Evolutionary conservation across 2,888 invertebrate genomes (phyloP).

Genomic region (Venusia cambrica): DNA sequence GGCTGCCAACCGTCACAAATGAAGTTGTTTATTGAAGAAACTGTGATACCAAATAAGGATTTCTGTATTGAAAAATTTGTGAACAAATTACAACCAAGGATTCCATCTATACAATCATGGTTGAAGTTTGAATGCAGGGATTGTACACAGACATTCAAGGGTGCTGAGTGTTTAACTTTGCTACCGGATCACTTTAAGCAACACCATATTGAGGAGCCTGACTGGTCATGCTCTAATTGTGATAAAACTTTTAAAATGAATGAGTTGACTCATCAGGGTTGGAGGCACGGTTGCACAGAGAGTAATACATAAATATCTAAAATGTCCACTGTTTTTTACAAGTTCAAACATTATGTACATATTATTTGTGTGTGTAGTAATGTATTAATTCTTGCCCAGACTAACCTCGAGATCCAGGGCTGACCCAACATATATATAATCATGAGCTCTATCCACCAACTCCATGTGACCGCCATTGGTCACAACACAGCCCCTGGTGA

Average conservation of each 20-base stretch:
- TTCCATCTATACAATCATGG: constrained; percentile 25
- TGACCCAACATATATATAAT: too few relatives aligned
- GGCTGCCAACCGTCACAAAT: constrained; percentile 18
- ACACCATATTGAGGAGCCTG: constrained; percentile 40
- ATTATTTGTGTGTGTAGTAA: too few relatives aligned
- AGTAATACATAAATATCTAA: too few relatives aligned
- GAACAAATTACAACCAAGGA: rapidly evolving
- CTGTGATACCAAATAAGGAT: constrained; percentile 34
- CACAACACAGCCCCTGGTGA: too few relatives aligned
- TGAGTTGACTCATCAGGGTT: constrained; percentile 2
- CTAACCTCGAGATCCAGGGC: too few relatives aligned
- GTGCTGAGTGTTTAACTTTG: constrained; percentile 14
- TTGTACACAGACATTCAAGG: constrained; percentile 37
- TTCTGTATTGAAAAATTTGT: constrained; percentile 30
- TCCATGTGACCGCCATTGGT: too few relatives aligned
- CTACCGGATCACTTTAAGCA: constrained; percentile 43
- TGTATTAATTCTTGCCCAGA: too few relatives aligned
- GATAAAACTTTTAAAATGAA: constrained; percentile 22
- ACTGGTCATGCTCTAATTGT: constrained; percentile 40
- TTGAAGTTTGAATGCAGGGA: constrained; percentile 42
- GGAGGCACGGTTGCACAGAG: constrained; percentile 7
- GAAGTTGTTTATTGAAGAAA: constrained; percentile 55
- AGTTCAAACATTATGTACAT: too few relatives aligned
- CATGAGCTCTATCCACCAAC: too few relatives aligned
- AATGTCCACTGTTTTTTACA: too few relatives aligned